Conservation (phyloP, 2,888 invertebrate genomes). For the Chironomus riparius region DNA sequence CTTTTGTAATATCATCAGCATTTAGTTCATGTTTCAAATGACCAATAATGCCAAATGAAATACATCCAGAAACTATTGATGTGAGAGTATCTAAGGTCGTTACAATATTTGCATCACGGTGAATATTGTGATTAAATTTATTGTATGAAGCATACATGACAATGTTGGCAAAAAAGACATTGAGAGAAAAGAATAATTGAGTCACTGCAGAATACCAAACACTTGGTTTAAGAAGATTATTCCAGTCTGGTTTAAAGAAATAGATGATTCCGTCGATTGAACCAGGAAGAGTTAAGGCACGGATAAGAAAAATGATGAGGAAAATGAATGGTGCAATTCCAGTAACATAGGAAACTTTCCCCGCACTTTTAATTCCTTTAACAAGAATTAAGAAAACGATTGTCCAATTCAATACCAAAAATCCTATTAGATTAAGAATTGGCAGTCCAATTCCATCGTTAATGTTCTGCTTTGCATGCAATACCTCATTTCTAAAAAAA, state of each 20-base stretch:
- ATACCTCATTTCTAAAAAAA: constrained; percentile 47
- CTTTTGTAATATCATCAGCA: constrained; percentile 41
- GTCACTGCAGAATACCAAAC: constrained; percentile 58
- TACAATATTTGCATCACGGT: constrained; percentile 48
- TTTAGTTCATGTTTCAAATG: constrained; percentile 47
- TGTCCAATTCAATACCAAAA: constrained; percentile 46
- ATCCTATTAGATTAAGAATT: constrained; percentile 45
- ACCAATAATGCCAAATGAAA: constrained; percentile 50
- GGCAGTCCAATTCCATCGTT: constrained; percentile 49
- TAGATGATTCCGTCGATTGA: constrained; percentile 53
- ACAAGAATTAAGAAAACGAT: constrained; percentile 45
- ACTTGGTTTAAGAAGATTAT: constrained; percentile 50
- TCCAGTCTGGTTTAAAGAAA: constrained; percentile 57
- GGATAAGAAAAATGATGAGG: constrained; percentile 52
- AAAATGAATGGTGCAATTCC: constrained; percentile 63
- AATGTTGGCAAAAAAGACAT: constrained; percentile 53
- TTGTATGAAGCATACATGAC: constrained; percentile 51
- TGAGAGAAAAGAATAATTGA: constrained; percentile 56
- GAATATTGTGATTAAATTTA: constrained; percentile 49
- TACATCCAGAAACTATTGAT: constrained; percentile 48
- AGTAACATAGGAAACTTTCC: constrained; percentile 62
- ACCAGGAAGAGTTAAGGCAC: constrained; percentile 52
- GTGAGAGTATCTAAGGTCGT: constrained; percentile 49
- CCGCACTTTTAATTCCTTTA: constrained; percentile 53
- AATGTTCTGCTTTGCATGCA: constrained; percentile 45